Base-by-base conservation (phyloP, 2,113 vertebrate species). In the Crypturellus undulatus region DNA sequence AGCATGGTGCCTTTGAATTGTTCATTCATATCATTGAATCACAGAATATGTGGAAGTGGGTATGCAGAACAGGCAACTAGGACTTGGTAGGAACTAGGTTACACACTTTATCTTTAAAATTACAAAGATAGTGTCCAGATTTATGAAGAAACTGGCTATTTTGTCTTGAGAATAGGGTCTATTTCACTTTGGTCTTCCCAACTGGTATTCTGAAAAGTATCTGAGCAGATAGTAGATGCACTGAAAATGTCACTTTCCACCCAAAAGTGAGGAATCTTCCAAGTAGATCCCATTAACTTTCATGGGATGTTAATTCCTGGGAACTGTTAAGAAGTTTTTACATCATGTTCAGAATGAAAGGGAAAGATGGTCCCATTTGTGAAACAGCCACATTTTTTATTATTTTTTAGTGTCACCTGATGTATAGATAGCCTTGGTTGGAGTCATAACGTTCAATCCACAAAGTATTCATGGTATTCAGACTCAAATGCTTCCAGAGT, bases 401-500 rank as follows among this genome's bases (percentile, higher is more conserved):
- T 65, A 72, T 60, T 4, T 45, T 13, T 84, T 22, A 58, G 0
- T n/a, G 18, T 19, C 78, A 11, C 2, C 54, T 52, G 67, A 10
- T 49, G 19, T 43, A 65, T 38, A 65, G 16, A 72, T 34, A 65
- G 14, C 3, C 54, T 81, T 68, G 12, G 58, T 72, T 68, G 13
- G 58, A 84, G 78, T 28, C 13, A 51, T 65, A 77, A 51, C 13
- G 12, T 90, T 25, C 18, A 72, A 25, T 92, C 59, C 32, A 43
- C 63, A 68, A 58, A 34, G 26, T 19, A 38, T 22, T 22, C 25
- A 25, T 43, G n/a, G 30, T 45, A 32, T 62, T 90, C 24, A 45
- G 54, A 12, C 36, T 71, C 26, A n/a, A 13, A 80, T n/a, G 49
- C 84, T 93, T 84, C 47, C 52, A 91, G 96, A 94, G 56, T 81